Evolutionary conservation across 2,888 invertebrate genomes (phyloP).

Genomic region (Aphrophora alni): DNA sequence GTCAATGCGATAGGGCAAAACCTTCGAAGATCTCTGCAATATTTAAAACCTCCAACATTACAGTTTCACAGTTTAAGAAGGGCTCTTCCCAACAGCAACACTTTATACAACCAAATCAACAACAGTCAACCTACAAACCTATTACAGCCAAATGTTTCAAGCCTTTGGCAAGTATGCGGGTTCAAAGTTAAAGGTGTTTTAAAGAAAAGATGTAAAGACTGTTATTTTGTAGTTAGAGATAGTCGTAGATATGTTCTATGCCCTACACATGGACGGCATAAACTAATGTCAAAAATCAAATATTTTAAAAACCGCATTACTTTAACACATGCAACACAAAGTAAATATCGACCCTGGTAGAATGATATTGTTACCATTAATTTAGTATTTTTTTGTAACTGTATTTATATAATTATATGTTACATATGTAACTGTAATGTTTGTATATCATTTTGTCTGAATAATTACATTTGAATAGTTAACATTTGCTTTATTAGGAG

Average conservation of each 20-base stretch:
- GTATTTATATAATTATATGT: slow-evolving; percentile 16
- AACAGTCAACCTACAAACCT: background rate
- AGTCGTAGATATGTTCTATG: slow-evolving; percentile 76
- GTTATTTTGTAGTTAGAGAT: slow-evolving; percentile 73
- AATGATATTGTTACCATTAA: no score
- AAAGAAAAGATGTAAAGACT: slow-evolving; percentile 77
- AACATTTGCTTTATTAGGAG: no score
- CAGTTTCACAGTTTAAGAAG: background rate
- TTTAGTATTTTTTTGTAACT: background rate
- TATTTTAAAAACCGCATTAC: slow-evolving; percentile 76
- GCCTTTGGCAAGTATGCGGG: slow-evolving; percentile 55
- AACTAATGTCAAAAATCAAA: slow-evolving; percentile 76
- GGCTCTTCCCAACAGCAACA: background rate
- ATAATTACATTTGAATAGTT: no score
- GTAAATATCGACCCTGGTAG: slow-evolving; percentile 62
- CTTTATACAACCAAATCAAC: background rate
- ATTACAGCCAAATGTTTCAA: background rate
- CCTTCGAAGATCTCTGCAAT: background rate
- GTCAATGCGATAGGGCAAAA: background rate
- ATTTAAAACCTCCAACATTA: background rate
- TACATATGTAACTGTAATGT: background rate
- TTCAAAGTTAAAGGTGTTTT: slow-evolving; percentile 76
- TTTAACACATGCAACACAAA: slow-evolving; percentile 76
- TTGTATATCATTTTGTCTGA: no score
- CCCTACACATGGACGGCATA: slow-evolving; percentile 78